These are phyloP conservation scores for Brienomyrus longianalis DNA, from an alignment of 2,113 vertebrate genomes.

Conservation along the genomic window DNA sequence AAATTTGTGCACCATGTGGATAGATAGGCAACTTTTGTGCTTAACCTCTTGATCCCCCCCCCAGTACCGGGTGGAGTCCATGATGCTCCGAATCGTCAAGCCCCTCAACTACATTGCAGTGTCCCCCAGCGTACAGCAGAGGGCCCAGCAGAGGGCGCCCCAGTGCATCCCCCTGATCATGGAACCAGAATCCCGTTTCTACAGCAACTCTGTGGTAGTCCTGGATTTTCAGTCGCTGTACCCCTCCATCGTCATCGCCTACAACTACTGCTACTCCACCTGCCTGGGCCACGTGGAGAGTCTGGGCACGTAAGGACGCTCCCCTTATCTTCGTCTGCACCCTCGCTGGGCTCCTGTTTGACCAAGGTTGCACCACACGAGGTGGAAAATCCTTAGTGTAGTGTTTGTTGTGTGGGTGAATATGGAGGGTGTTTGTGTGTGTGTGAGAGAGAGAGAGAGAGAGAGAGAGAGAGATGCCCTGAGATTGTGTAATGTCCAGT, in stretches of 20 bases:
- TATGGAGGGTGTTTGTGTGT: not conserved
- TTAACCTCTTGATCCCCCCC: not conserved
- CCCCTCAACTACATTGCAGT: slow-evolving; percentile 93
- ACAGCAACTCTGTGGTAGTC: slow-evolving; percentile 92
- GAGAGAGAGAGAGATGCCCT: not conserved
- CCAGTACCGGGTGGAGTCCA: slow-evolving; percentile 96
- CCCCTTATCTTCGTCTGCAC: not conserved
- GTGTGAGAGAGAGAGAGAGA: too few relatives aligned
- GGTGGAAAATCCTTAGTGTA: not conserved
- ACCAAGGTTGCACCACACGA: not conserved
- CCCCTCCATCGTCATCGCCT: slow-evolving; percentile 94
- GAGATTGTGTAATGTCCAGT: not conserved
- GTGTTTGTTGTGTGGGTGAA: not conserved
- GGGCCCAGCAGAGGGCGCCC: slow-evolving; percentile 85
- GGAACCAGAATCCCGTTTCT: slow-evolving; percentile 96
- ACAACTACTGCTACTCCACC: slow-evolving; percentile 98
- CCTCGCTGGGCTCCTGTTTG: not conserved
- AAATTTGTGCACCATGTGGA: not conserved
- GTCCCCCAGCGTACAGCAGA: slow-evolving; percentile 81
- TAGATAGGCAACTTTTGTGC: not conserved
- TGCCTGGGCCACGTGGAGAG: slow-evolving; percentile 89
- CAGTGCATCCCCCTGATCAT: slow-evolving; percentile 88
- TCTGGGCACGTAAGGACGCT: slow-evolving; percentile 83
- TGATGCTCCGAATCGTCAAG: slow-evolving; percentile 96
- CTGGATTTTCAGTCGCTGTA: slow-evolving; percentile 96